These are phyloP conservation scores for Poecile atricapillus DNA, from an alignment of 2,113 vertebrate species.

Conservation along the genomic window DNA sequence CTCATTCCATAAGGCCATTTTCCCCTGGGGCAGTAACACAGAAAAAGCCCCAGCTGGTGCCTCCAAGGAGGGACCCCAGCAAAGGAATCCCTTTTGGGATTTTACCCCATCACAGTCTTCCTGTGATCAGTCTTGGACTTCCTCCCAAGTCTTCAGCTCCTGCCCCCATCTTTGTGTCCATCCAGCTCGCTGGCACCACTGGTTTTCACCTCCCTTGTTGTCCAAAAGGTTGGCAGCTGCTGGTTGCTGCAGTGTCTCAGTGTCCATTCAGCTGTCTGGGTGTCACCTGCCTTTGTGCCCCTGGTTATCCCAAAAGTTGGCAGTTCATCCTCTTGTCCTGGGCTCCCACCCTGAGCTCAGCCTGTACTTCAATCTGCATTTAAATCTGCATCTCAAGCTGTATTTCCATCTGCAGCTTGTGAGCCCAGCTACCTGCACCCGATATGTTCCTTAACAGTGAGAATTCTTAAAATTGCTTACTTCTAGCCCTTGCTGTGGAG, in stretches of 20 bases:
- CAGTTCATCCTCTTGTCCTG: neutral
- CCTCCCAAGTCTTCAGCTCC: rapidly evolving
- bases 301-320: neutral
- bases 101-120: neutral
- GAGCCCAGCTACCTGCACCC: neutral
- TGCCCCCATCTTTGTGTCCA: neutral
- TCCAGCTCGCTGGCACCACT: neutral
- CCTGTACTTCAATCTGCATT: neutral
- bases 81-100: neutral
- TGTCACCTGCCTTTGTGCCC: neutral
- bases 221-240: neutral
- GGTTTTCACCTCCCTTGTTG: neutral
- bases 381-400: neutral
- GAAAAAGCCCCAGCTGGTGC: neutral
- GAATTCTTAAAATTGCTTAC: neutral
- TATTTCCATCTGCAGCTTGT: neutral
- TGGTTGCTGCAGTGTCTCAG: neutral
- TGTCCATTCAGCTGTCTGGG: neutral
- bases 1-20: neutral
- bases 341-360: neutral
- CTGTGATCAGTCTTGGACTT: rapidly evolving
- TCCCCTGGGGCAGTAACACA: neutral
- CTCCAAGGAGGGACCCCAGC: neutral
- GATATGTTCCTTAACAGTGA: neutral
- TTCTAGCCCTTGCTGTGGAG: neutral